Evolutionary conservation across 2,113 vertebrate genomes (phyloP).

Genomic region (Ceuthmochares aereus): DNA sequence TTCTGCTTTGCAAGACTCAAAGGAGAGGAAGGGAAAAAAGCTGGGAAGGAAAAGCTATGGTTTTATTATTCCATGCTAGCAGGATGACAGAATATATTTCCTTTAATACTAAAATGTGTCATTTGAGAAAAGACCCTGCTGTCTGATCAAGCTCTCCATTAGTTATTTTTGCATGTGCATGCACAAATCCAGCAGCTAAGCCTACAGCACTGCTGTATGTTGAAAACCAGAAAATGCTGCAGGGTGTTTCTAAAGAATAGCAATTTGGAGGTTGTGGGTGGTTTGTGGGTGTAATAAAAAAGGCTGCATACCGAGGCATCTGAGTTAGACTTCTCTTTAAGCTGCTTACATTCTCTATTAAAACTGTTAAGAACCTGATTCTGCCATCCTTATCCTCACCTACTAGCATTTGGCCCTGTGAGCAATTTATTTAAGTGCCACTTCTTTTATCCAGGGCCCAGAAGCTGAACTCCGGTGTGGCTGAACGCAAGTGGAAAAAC

Average conservation of each 20-base stretch:
- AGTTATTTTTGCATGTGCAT: conserved; percentile 54
- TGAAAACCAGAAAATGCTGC: conserved; percentile 62
- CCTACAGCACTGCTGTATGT: conserved; percentile 31
- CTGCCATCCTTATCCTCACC: conserved; percentile 36
- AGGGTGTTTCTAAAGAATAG: conserved; percentile 67
- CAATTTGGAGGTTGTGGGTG: conserved; percentile 60
- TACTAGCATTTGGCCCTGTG: background rate
- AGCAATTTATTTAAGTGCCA: background rate
- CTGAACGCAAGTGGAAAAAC: background rate
- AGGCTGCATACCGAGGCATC: conserved; percentile 32
- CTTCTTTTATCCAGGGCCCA: background rate
- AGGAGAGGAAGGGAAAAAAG: background rate
- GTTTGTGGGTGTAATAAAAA: conserved; percentile 72
- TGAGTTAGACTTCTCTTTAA: conserved; percentile 63
- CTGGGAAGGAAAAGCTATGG: conserved; percentile 24
- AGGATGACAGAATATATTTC: conserved; percentile 67
- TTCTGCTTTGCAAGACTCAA: conserved; percentile 63
- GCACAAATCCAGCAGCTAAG: conserved; percentile 57
- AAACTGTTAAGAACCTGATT: conserved; percentile 32
- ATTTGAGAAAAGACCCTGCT: conserved; percentile 65
- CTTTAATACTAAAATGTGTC: conserved; percentile 69
- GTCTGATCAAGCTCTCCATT: conserved; percentile 60
- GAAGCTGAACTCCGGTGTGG: background rate
- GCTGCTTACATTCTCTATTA: conserved; percentile 52
- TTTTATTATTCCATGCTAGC: conserved; percentile 73